Base-by-base conservation (phyloP, 2,113 vertebrate genomes). In the Antigone vipio region DNA sequence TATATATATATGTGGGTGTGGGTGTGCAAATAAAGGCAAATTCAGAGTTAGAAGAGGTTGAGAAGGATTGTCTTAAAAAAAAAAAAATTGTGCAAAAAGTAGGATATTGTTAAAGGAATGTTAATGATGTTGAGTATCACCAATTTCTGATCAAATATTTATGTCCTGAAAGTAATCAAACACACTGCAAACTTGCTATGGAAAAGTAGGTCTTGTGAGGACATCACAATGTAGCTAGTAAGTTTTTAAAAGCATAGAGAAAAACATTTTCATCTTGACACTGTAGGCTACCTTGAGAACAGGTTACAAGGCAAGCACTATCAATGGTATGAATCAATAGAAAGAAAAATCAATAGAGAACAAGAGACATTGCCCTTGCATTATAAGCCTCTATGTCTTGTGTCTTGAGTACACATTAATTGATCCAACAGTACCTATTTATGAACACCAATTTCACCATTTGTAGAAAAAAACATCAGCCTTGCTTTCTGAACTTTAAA, bases 301-400 rank as follows among this genome's bases (percentile, higher is more conserved):
- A 90, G 55, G 63, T 86, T 77, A 85, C 53, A 83, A 88, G 72
- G 50, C 52, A 92, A 92, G 45, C 71, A 86, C 55, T 95, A 74
- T 73, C 69, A 79, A 53, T 93, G 67, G 8, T 71, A 90, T 59
- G 59, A 88, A 94, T 95, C 88, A 53, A 94, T 88, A 85, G 59
- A 79, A 89, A 58, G 34, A 95, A 96, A 90, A 91, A 86, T 88
- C 82, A 0, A 90, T 90, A 80, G 5, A 3, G 67, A 92, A 66
- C 55, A 86, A 91, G 47, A 91, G n/a, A 75, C 69, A 44, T 22
- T 92, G 78, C 59, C 88, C 78, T 88, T 90, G 58, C 45, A 53
- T 90, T 92, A 74, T 66, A 90, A 73, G 52, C 34, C 55, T 74
- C 22, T 56, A 22, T 93, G 62, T 90, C 63, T 90, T 76, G 24